Percentiles rank a stretch among this genome's conserved stretches.
Conservation (phyloP, 2,888 invertebrate genomes). For the Priapulus caudatus region DNA sequence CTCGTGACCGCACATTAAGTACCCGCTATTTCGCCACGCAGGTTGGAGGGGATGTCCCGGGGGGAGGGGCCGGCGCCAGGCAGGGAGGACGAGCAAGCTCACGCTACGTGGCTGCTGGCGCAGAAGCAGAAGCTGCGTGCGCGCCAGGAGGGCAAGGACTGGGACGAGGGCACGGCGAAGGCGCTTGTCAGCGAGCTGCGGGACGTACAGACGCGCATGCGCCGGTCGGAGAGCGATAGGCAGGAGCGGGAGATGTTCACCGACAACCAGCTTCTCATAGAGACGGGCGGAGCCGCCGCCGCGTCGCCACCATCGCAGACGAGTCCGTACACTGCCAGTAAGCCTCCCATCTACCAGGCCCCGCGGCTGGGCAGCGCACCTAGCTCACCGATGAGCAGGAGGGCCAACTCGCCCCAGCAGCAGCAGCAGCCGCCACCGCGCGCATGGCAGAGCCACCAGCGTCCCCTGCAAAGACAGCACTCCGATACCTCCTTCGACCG, state of each 20-base stretch:
- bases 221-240: not conserved
- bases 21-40: too few relatives aligned
- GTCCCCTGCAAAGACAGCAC: slow-evolving; percentile 27
- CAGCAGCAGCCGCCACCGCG: slow-evolving; percentile 23
- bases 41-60: too few relatives aligned
- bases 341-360: slow-evolving; percentile 16
- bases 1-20: too few relatives aligned
- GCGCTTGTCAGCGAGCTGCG: not conserved
- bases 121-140: slow-evolving; percentile 33
- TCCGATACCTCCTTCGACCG: slow-evolving; percentile 38
- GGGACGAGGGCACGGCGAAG: not conserved
- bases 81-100: too few relatives aligned
- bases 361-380: not conserved
- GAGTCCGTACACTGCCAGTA: slow-evolving; percentile 20
- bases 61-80: too few relatives aligned
- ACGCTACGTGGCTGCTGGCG: slow-evolving; percentile 34
- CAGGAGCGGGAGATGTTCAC: not conserved
- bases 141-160: slow-evolving; percentile 24
- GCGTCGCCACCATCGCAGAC: too few relatives aligned
- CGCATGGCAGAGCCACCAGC: slow-evolving; percentile 8
- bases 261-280: too few relatives aligned
- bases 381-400: not conserved
- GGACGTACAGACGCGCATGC: slow-evolving; percentile 21
- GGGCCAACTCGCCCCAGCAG: slow-evolving; percentile 18
- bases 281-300: too few relatives aligned